Evolutionary conservation across 2,888 invertebrate species (phyloP), one percentile per base, ranked within the genome.

Genomic region (Mesorhabditis spiculigera): DNA sequence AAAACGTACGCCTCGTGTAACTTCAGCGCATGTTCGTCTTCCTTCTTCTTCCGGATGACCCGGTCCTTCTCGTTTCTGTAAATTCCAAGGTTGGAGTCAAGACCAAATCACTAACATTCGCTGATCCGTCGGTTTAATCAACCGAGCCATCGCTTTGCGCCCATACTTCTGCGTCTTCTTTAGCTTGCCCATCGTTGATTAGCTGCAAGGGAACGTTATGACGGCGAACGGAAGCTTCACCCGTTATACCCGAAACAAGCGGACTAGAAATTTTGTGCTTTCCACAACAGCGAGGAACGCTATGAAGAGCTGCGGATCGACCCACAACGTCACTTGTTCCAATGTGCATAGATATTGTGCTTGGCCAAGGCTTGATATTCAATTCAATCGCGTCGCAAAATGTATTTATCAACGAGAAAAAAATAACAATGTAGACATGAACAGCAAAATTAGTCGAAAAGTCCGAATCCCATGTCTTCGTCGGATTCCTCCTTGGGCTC

Each of bases 401-500:
- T 28, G 28, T 28, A 28, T 28, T 28, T 28, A 28, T 28, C 28
- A 28, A 28, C 28, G 28, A 28, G 28, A 28, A 28, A 28, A 28
- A 28, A 28, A 28, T 28, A 28, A 28, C 28, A 28, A 28, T 28
- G 28, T 28, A 3, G 28, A 28, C 28, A 28, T 28, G 28, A 28
- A 28, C 28, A 28, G 28, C 28, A 28, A 58, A n/a, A 65, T 81
- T 89, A 89, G 82, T 89, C 89, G 84, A 89, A 89, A 63, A 89
- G 87, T 75, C 89, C 89, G 82, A 89, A 89, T 73, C 89, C 89
- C 89, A 90, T 89, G 81, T 90, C 89, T 87, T 28, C 28, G 28
- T 28, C 28, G 28, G 28, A 28, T 28, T 28, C 28, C 28, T 28
- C 28, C 28, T 28, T 87, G 67, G 86, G 83, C 72, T 86, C 87